These are phyloP conservation scores for Anarsia innoxiella DNA, from an alignment of 2,888 invertebrate genomes.

Conservation along the genomic window DNA sequence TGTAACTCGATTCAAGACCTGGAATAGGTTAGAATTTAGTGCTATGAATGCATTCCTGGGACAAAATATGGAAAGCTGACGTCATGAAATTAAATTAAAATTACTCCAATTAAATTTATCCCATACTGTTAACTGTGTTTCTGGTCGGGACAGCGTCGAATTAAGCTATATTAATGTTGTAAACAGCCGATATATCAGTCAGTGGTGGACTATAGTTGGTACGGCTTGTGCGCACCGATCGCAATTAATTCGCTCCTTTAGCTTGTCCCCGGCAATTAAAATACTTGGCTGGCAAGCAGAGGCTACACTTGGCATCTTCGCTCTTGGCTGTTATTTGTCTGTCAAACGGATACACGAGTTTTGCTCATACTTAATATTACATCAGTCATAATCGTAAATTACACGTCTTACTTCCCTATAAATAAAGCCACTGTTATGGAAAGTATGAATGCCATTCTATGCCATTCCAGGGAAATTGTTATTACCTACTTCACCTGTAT, in stretches of 20 bases:
- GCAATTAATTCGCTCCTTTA: constrained; percentile 27
- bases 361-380: constrained; percentile 1
- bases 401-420: constrained; percentile 1
- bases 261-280: constrained; percentile 29
- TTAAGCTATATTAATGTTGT: constrained; percentile 14
- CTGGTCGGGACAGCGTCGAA: constrained; percentile 4
- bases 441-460: too few relatives aligned
- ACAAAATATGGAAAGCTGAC: constrained; percentile 1
- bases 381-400: constrained; percentile 1
- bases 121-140: constrained; percentile 3
- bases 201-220: constrained; percentile 8
- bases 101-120: constrained; percentile 8
- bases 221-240: constrained; percentile 12
- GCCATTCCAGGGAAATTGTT: too few relatives aligned
- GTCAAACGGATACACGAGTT: constrained; percentile 8
- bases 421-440: too few relatives aligned
- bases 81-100: constrained; percentile 9
- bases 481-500: too few relatives aligned
- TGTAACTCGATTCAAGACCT: constrained; percentile 4
- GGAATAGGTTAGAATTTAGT: constrained; percentile 3
- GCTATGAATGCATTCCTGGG: constrained; percentile 4
- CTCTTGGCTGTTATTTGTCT: constrained; percentile 14
- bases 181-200: constrained; percentile 16
- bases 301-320: constrained; percentile 17
- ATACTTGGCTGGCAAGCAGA: constrained; percentile 26